A percentile compares a stretch with the other conserved stretches of the same genome.
Evolutionary conservation across 2,797 vertebrate species (phyloP).

Genomic region (Cuculus canorus): DNA sequence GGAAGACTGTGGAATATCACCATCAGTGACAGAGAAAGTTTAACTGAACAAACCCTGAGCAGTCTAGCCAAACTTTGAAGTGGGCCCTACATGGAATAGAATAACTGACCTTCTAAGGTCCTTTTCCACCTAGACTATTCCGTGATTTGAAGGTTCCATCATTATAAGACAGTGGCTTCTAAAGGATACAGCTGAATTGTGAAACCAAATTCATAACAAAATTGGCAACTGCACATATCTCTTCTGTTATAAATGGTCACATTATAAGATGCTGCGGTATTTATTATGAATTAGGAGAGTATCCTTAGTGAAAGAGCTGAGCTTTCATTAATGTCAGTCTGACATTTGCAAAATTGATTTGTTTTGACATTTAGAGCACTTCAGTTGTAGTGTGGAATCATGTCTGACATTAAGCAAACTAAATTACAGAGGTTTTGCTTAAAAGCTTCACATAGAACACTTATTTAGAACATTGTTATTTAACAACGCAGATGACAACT

Average conservation of each 20-base stretch:
- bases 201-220: constrained; percentile 11
- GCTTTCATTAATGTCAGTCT: constrained; percentile 66
- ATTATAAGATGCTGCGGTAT: neutral
- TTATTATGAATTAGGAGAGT: constrained; percentile 55
- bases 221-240: neutral
- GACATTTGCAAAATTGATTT: constrained; percentile 81
- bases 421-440: constrained; percentile 69
- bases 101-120: neutral
- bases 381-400: constrained; percentile 51
- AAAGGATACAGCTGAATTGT: neutral
- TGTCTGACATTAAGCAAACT: constrained; percentile 72
- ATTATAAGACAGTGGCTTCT: neutral
- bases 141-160: neutral
- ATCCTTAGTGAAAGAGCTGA: constrained; percentile 35
- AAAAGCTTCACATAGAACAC: constrained; percentile 57
- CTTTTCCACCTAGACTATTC: neutral
- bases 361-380: constrained; percentile 78
- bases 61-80: neutral
- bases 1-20: neutral
- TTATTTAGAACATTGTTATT: constrained; percentile 23
- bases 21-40: neutral
- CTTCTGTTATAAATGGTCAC: neutral
- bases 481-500: constrained; percentile 6
- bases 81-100: neutral
- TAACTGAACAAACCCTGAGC: neutral